Evolutionary conservation across 2,888 invertebrate genomes (phyloP).

Genomic region (Operophtera brumata): DNA sequence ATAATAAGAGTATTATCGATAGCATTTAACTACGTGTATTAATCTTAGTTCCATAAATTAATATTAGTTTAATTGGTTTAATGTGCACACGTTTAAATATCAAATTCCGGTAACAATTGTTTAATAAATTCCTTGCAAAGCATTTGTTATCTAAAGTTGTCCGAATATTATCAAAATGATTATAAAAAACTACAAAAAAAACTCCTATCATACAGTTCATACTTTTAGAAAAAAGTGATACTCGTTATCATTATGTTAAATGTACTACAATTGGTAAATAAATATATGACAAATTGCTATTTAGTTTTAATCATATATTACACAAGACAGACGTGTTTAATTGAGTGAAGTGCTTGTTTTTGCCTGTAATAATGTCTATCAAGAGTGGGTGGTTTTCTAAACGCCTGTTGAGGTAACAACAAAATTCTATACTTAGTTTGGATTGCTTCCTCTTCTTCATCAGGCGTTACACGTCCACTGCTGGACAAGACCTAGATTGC

Average conservation of each 20-base stretch:
- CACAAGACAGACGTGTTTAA: constrained; percentile 1
- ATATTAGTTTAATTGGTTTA: too few relatives aligned
- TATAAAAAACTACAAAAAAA: background rate
- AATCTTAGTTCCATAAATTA: constrained; percentile 15
- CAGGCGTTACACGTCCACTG: too few relatives aligned
- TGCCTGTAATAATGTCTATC: constrained; percentile 5
- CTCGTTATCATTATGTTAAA: constrained; percentile 19
- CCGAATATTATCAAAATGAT: background rate
- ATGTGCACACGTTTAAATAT: too few relatives aligned
- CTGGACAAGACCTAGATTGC: too few relatives aligned
- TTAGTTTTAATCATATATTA: constrained; percentile 1
- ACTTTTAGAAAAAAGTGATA: constrained; percentile 2
- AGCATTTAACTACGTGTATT: constrained; percentile 27
- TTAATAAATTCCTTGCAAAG: background rate
- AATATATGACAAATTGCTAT: constrained; percentile 15
- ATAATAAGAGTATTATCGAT: constrained; percentile 28
- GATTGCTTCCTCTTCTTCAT: too few relatives aligned
- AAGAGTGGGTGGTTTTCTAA: constrained; percentile 8
- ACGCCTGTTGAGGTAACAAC: background rate
- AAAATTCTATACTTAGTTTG: too few relatives aligned
- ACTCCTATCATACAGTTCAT: background rate
- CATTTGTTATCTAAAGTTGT: background rate
- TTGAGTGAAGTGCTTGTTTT: background rate
- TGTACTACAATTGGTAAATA: constrained; percentile 20
- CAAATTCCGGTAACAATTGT: too few relatives aligned